Evolutionary conservation across 2,113 vertebrate genomes (phyloP).

Genomic region (Pelmatolapia mariae): DNA sequence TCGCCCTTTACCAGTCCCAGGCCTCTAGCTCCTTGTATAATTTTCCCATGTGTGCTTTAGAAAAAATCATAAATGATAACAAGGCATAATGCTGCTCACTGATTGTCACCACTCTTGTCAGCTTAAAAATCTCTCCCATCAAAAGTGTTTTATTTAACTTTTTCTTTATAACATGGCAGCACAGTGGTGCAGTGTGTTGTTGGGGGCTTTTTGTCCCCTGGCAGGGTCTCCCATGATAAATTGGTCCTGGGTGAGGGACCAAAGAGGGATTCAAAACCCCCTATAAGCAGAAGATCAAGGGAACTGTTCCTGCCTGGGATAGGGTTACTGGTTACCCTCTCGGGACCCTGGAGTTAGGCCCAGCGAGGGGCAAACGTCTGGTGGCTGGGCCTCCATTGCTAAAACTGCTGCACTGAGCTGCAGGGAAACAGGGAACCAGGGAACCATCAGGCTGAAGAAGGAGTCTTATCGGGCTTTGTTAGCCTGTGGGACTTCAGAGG

Average conservation of each 20-base stretch:
- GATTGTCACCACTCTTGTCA: neutral
- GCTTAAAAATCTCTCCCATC: neutral
- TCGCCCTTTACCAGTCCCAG: neutral
- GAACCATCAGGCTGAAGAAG: neutral
- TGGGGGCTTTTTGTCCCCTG: neutral
- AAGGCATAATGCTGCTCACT: neutral
- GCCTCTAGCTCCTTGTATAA: neutral
- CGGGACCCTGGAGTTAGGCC: neutral
- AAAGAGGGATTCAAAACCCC: neutral
- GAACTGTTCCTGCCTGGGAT: neutral
- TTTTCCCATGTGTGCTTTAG: neutral
- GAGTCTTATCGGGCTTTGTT: neutral
- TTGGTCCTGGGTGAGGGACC: neutral
- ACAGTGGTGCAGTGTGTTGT: neutral
- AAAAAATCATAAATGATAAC: neutral
- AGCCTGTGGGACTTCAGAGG: neutral
- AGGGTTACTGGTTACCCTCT: neutral
- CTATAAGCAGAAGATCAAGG: neutral
- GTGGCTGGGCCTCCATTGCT: neutral
- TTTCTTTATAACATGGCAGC: neutral
- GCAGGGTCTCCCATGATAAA: neutral
- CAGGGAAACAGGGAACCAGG: neutral
- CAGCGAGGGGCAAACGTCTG: neutral
- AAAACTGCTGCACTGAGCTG: neutral
- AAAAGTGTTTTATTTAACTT: neutral